Conservation (phyloP, 2,888 invertebrate species). For the Andrena camellia region DNA sequence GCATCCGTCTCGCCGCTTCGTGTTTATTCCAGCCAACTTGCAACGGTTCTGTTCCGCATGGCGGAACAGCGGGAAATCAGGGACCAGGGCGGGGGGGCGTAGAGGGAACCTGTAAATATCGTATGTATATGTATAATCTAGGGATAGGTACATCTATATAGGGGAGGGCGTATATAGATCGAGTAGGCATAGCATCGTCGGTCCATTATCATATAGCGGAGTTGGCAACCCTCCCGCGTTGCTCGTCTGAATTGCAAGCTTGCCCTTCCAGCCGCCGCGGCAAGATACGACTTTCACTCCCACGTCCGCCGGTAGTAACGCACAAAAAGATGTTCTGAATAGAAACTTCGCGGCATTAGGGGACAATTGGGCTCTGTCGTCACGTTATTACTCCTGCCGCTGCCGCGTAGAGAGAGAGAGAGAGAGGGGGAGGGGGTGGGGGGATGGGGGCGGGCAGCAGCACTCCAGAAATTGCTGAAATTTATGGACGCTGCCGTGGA, state of each 20-base stretch:
- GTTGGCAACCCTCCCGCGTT: slow-evolving; percentile 77
- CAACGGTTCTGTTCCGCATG: slow-evolving; percentile 31
- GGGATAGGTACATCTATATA: slow-evolving; percentile 26
- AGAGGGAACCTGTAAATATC: slow-evolving; percentile 30
- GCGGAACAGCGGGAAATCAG: slow-evolving; percentile 30
- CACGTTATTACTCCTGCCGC: slow-evolving; percentile 78
- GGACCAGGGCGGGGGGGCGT: not conserved
- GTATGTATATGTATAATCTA: slow-evolving; percentile 17
- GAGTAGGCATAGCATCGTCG: slow-evolving; percentile 68
- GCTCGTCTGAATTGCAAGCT: slow-evolving; percentile 75
- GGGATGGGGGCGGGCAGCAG: slow-evolving; percentile 55
- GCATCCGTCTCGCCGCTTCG: slow-evolving; percentile 8
- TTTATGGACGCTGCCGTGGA: slow-evolving; percentile 72
- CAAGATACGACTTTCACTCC: slow-evolving; percentile 78
- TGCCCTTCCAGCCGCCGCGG: slow-evolving; percentile 68
- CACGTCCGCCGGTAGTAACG: slow-evolving; percentile 74
- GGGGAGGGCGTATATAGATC: slow-evolving; percentile 53
- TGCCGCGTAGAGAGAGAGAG: slow-evolving; percentile 49
- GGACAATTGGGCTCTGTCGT: slow-evolving; percentile 80
- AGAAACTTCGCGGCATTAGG: slow-evolving; percentile 80
- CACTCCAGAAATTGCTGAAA: slow-evolving; percentile 78
- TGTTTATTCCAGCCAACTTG: slow-evolving; percentile 25
- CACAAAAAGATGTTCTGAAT: slow-evolving; percentile 80
- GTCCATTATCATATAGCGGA: slow-evolving; percentile 75
- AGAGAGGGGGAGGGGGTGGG: too few species aligned